Evolutionary conservation across 92 coral and sea anemone genomes (phyloP), one percentile per base, ranked within the genome.

Genomic region (Ricordea florida): DNA sequence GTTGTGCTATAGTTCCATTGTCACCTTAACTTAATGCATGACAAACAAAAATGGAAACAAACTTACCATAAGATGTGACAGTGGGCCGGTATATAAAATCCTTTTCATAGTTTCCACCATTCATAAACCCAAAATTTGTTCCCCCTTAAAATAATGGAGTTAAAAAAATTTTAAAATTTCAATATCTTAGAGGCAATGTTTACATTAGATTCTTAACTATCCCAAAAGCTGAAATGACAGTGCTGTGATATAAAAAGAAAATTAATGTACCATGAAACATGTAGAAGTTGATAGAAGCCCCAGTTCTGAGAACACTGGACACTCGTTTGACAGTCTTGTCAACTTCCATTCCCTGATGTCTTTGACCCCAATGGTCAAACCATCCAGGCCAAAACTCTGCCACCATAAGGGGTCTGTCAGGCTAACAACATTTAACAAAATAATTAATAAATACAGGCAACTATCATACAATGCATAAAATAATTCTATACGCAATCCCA

Each of bases 61-160:
- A 42, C 79, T 72, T 83, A 94, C 98, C 98, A 62, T 94, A 94
- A 14, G 97, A 92, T 0, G 98, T 91, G 27, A 86, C 74, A 5
- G 98, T 94, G n/a, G 98, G 97, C 31, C 16, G 69, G 74, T 72
- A 72, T 26, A 30, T 43, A n/a, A 42, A 46, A 27, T 43, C 33
- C 8, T 44, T 6, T 35, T 33, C 20, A 26, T 66, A 83, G 65
- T 89, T 94, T 31, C 81, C 98, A 49, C 98, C 98, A 83, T 94
- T 94, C 98, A 94, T 91, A 66, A 94, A 94, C n/a, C 98, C 98
- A 86, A 94, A 94, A 58, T 91, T 94, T 45, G 98, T 94, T 47
- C 98, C 98, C 29, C 98, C 98, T 93, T 32, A 20, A 25, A 49
- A 13, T 6, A 2, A 9, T 22, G 18, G 29, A 61, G 43, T 3